phyloP scores from a whole-genome alignment of 2,888 invertebrate genomes.

The Erpobdella octoculata region DNA sequence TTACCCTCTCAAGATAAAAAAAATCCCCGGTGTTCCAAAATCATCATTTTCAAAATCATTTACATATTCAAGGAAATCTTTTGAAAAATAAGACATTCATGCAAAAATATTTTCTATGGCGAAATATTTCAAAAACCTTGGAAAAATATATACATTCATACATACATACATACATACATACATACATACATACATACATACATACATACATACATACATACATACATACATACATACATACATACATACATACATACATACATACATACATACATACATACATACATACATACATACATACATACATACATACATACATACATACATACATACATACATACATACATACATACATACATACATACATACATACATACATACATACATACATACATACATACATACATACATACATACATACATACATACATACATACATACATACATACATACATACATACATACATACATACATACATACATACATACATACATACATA shows the following conservation, averaged over 20 bases:
- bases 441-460: slow-evolving; percentile 24
- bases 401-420: slow-evolving; percentile 14
- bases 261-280: slow-evolving; percentile 14
- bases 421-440: slow-evolving; percentile 22
- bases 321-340: slow-evolving; percentile 5
- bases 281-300: slow-evolving; percentile 4
- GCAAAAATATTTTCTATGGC: too few species aligned
- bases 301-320: slow-evolving; percentile 12
- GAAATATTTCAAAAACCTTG: too few species aligned
- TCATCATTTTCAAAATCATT: too few species aligned
- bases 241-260: slow-evolving; percentile 9
- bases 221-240: slow-evolving; percentile 22
- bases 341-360: neutral
- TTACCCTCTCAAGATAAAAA: too few species aligned
- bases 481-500: slow-evolving; percentile 10
- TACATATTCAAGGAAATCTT: too few species aligned
- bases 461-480: slow-evolving; percentile 21
- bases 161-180: slow-evolving; percentile 2
- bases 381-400: slow-evolving; percentile 7
- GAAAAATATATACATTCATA: slow-evolving; percentile 3
- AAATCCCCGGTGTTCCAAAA: too few species aligned
- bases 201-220: slow-evolving; percentile 1
- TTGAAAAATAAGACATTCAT: too few species aligned
- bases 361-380: slow-evolving; percentile 17
- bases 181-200: neutral